phyloP scores from a whole-genome alignment of 2,797 vertebrate genomes.

The Podarcis lilfordi region DNA sequence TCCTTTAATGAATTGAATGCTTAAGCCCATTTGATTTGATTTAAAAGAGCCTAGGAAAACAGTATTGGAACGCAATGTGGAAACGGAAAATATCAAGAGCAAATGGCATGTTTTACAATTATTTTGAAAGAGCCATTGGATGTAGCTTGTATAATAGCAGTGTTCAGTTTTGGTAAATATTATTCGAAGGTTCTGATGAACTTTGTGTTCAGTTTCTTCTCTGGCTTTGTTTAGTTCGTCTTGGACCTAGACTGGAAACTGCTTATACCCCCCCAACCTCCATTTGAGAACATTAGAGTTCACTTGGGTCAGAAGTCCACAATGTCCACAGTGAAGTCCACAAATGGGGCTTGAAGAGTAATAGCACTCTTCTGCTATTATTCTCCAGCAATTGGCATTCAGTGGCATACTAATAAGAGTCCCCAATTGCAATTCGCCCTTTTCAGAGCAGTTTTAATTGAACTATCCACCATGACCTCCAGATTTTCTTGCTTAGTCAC shows the following conservation, averaged over 20 bases:
- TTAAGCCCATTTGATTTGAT: slow-evolving; percentile 55
- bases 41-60: slow-evolving; percentile 41
- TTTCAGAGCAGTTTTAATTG: not conserved
- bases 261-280: not conserved
- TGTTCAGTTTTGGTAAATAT: not conserved
- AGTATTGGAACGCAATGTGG: not conserved
- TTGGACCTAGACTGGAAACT: not conserved
- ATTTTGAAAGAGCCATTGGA: not conserved
- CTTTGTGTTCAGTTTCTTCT: not conserved
- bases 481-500: not conserved
- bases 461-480: not conserved
- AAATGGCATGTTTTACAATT: not conserved
- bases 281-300: not conserved
- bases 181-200: slow-evolving; percentile 14
- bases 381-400: not conserved
- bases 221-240: not conserved
- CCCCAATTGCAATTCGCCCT: too few species aligned
- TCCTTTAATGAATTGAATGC: slow-evolving; percentile 57
- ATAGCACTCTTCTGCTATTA: too few species aligned
- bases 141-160: not conserved
- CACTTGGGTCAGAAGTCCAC: not conserved
- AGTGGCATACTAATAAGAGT: not conserved
- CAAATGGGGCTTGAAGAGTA: not conserved
- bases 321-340: not conserved
- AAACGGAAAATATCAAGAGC: slow-evolving; percentile 28